phyloP scores from a whole-genome alignment of 2,797 vertebrate species.

The Alosa sapidissima region DNA sequence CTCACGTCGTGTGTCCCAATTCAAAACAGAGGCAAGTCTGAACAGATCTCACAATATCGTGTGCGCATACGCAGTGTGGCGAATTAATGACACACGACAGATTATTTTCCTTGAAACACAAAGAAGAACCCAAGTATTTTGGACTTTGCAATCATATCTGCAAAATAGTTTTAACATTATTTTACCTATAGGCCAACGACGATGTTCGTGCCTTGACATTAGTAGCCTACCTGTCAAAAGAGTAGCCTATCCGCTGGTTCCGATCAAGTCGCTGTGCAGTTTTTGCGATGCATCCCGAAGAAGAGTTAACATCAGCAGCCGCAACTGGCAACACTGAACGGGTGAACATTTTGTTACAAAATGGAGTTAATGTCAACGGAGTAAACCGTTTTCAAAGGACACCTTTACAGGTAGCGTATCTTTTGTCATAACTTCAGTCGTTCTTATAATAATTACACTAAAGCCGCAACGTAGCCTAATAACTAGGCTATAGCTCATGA shows the following conservation, averaged over 20 bases:
- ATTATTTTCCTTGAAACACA: background rate
- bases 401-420: slow-evolving; percentile 71
- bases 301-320: slow-evolving; percentile 69
- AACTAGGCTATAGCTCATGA: no score
- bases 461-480: no score
- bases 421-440: background rate
- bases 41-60: slow-evolving; percentile 57
- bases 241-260: background rate
- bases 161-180: background rate
- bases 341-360: slow-evolving; percentile 58
- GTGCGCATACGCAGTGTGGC: background rate
- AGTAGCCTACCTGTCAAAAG: slow-evolving; percentile 57
- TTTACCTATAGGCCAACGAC: no score
- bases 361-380: slow-evolving; percentile 66
- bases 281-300: slow-evolving; percentile 56
- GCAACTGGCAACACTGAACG: slow-evolving; percentile 58
- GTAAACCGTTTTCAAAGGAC: slow-evolving; percentile 66
- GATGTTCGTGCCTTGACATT: slow-evolving; percentile 20
- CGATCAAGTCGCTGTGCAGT: background rate
- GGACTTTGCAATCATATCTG: background rate
- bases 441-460: background rate
- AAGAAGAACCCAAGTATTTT: background rate
- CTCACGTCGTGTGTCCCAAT: slow-evolving; percentile 42
- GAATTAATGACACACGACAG: background rate
- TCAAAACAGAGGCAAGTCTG: slow-evolving; percentile 63